Percentiles rank a stretch among this genome's conserved stretches.
These are phyloP conservation scores for Pachypanchax playfairii DNA, from an alignment of 2,113 vertebrate genomes.

Conservation along the genomic window DNA sequence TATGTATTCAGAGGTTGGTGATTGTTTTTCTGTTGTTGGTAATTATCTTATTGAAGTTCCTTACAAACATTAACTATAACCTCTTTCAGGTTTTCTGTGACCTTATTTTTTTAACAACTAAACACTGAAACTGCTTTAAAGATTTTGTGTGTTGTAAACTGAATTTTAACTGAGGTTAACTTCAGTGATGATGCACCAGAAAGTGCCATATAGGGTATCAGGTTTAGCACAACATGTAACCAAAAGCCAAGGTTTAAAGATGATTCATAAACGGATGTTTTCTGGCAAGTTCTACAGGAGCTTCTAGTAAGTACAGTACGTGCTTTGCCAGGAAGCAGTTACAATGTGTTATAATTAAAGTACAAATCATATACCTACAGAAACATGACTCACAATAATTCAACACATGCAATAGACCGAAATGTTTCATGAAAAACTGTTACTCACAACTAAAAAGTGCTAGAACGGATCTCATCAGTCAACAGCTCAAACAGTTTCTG, in stretches of 20 bases:
- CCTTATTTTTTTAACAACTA: background rate
- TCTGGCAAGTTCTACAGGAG: too few species aligned
- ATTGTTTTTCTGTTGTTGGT: conserved; percentile 17
- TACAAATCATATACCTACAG: background rate
- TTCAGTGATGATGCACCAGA: too few species aligned
- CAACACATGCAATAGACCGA: background rate
- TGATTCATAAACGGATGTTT: too few species aligned
- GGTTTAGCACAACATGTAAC: too few species aligned
- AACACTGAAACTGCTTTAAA: background rate
- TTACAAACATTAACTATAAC: conserved; percentile 8
- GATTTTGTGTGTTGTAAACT: background rate
- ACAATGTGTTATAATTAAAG: too few species aligned
- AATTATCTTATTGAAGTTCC: conserved; percentile 18
- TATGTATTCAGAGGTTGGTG: conserved; percentile 16
- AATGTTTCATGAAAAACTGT: background rate
- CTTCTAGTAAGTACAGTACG: too few species aligned
- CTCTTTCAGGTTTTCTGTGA: background rate
- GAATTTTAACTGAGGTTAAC: background rate
- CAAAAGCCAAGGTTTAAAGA: too few species aligned
- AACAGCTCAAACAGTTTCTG: too few species aligned
- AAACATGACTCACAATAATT: background rate
- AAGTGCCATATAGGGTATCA: too few species aligned
- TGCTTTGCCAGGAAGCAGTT: too few species aligned
- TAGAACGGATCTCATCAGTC: too few species aligned
- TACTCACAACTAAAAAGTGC: background rate